Conservation (phyloP, 2,113 vertebrate genomes). For the Synodontis membranacea region DNA sequence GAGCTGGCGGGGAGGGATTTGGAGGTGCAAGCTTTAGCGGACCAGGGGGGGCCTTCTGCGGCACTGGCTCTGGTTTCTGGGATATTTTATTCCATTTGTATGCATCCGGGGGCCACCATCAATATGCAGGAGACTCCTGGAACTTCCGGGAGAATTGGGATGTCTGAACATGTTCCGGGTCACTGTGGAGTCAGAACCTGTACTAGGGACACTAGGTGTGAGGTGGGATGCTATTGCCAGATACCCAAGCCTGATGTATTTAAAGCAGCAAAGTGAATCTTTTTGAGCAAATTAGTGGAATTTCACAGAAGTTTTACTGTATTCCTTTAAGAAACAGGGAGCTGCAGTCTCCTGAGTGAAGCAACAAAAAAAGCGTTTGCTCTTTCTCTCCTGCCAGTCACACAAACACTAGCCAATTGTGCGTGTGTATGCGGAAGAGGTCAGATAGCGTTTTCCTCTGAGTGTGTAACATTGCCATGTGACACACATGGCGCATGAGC, state of each 20-base stretch:
- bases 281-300: not conserved
- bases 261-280: not conserved
- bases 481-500: not conserved
- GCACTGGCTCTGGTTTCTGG: too few relatives aligned
- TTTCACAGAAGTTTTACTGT: not conserved
- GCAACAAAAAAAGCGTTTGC: not conserved
- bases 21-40: too few relatives aligned
- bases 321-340: not conserved
- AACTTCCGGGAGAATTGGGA: too few relatives aligned
- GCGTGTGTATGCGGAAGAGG: not conserved
- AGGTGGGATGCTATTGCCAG: not conserved
- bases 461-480: not conserved
- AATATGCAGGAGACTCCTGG: too few relatives aligned
- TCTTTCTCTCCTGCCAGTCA: not conserved
- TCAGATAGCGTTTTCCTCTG: not conserved
- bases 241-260: not conserved
- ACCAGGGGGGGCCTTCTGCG: too few relatives aligned
- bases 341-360: not conserved
- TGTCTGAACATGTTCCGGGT: too few relatives aligned
- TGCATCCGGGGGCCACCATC: too few relatives aligned
- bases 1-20: too few relatives aligned
- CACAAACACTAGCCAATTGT: not conserved
- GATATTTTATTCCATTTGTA: too few relatives aligned
- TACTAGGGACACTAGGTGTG: not conserved
- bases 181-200: not conserved